Percentiles rank a stretch among this genome's conserved stretches.
phyloP scores from a whole-genome alignment of 1,140 invertebrate genomes.

The Bombus affinis region DNA sequence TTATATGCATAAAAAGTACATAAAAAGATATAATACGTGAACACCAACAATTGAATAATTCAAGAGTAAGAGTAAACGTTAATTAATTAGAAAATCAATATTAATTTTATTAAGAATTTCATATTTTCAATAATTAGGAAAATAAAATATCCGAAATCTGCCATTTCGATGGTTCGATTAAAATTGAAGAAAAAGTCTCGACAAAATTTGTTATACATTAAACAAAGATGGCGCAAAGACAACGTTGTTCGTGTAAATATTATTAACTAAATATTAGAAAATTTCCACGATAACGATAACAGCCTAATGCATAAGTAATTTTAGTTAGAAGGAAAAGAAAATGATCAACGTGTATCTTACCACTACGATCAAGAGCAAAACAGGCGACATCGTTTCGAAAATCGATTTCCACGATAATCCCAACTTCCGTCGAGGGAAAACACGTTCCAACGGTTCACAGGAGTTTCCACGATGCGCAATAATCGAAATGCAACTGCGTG shows the following conservation, averaged over 20 bases:
- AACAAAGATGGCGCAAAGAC: too few species aligned
- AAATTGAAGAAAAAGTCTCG: neutral
- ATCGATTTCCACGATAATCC: neutral
- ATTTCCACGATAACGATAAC: neutral
- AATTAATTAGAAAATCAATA: neutral
- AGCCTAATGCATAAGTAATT: neutral
- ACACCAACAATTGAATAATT: too few species aligned
- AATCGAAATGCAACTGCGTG: slow-evolving; percentile 7
- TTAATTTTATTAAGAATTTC: neutral
- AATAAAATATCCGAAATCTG: neutral
- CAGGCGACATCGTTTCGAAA: neutral
- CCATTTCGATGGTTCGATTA: neutral
- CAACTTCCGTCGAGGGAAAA: neutral
- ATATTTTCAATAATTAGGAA: neutral
- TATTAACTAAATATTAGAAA: too few species aligned
- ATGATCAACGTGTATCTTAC: slow-evolving; percentile 15
- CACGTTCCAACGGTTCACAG: neutral
- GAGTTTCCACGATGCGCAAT: slow-evolving; percentile 3
- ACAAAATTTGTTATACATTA: neutral
- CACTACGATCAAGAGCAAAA: neutral
- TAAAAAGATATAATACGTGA: too few species aligned
- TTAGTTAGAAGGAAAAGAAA: neutral
- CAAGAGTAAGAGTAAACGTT: neutral
- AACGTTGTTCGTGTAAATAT: too few species aligned
- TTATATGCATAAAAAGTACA: too few species aligned